phyloP scores from a whole-genome alignment of 2,888 invertebrate genomes.

The Acronicta psi region DNA sequence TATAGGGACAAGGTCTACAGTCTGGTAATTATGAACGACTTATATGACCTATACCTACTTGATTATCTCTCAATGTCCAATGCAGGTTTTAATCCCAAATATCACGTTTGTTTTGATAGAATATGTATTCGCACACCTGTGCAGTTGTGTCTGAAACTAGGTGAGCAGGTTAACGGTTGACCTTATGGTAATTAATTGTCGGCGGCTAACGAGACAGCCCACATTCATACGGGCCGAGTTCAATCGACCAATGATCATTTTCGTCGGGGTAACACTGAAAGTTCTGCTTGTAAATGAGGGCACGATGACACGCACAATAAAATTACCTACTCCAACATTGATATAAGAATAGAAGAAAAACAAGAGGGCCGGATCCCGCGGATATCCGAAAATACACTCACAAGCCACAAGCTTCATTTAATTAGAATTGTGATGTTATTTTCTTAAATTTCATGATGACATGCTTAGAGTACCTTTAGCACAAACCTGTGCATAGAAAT shows the following conservation, averaged over 20 bases:
- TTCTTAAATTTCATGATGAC: conserved; percentile 42
- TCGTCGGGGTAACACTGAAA: conserved; percentile 5
- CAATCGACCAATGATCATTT: conserved; percentile 13
- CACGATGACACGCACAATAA: conserved; percentile 18
- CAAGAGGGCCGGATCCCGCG: conserved; percentile 48
- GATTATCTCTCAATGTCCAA: conserved; percentile 38
- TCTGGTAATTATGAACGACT: conserved; percentile 20
- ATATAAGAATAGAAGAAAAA: conserved; percentile 45
- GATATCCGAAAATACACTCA: conserved; percentile 55
- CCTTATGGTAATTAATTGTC: conserved; percentile 50
- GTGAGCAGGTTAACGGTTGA: conserved; percentile 53
- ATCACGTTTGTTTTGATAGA: conserved; percentile 4
- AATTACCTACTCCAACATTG: conserved; percentile 36
- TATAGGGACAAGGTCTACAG: conserved; percentile 31
- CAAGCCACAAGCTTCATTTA: conserved; percentile 32
- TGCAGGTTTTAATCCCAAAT: conserved; percentile 22
- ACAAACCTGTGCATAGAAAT: conserved; percentile 26
- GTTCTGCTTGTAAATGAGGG: not conserved
- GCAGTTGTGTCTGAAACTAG: conserved; percentile 32
- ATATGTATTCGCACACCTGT: conserved; percentile 3
- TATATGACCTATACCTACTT: conserved; percentile 30
- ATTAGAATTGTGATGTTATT: conserved; percentile 43
- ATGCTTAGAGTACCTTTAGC: conserved; percentile 22
- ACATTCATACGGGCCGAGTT: conserved; percentile 22
- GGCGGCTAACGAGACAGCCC: conserved; percentile 21